Percentiles rank a stretch among this genome's conserved stretches.
Conservation (phyloP, 37 sponge, comb jelly and placozoan genomes). For the Bolinopsis microptera region DNA sequence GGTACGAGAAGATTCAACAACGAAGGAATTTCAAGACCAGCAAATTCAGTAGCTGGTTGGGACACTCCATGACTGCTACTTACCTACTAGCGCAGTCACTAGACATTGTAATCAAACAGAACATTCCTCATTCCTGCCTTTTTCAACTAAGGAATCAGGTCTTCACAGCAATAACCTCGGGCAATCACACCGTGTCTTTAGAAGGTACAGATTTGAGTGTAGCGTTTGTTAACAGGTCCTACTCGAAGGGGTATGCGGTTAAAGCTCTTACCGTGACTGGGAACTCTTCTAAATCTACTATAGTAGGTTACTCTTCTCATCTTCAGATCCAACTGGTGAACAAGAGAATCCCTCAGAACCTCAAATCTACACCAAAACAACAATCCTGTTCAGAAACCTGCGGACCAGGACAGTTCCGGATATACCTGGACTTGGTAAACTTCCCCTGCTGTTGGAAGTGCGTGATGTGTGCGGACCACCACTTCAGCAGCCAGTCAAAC, state of each 20-base stretch:
- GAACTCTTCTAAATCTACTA: neutral
- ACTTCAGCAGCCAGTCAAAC: neutral
- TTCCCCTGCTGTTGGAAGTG: slow-evolving; percentile 31
- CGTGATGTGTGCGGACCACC: neutral
- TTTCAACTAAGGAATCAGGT: neutral
- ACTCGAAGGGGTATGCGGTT: slow-evolving; percentile 36
- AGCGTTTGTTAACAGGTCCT: neutral
- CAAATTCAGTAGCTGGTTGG: slow-evolving; percentile 4
- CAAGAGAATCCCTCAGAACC: neutral
- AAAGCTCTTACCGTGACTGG: neutral
- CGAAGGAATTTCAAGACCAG: neutral
- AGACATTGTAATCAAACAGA: neutral
- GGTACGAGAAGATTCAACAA: neutral
- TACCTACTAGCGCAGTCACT: neutral
- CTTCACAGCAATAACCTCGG: neutral
- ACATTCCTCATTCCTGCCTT: neutral
- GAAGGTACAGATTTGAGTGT: neutral
- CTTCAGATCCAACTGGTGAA: neutral
- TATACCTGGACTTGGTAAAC: neutral
- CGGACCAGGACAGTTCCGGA: neutral
- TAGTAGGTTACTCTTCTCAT: neutral
- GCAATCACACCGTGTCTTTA: neutral
- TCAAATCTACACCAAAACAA: neutral
- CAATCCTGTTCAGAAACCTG: neutral
- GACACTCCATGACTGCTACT: neutral